Base-by-base conservation (phyloP, 2,797 vertebrate genomes). In the Tokudaia tokunoshimensis region DNA sequence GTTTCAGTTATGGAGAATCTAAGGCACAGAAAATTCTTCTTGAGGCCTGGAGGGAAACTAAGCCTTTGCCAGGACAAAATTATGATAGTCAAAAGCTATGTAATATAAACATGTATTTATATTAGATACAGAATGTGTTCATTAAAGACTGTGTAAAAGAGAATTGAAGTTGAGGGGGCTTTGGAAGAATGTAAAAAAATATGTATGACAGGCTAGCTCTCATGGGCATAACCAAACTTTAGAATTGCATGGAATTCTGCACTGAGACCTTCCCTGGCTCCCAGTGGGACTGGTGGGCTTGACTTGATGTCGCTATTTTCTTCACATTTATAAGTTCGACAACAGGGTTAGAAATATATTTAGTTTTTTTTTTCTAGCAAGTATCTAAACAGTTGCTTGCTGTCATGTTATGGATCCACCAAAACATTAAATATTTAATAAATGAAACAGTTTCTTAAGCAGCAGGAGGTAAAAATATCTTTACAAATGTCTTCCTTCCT, bases 381-480 rank as follows among this genome's bases (percentile, higher is more conserved):
- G 37, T 67, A 44, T 96, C 67, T 47, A 91, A 94, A 57, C 3
- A 65, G 22, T 95, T 91, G 59, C 65, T 88, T 92, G 37, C 50
- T 96, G 55, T 91, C 91, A 79, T 93, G 1, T 67, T 93, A 44
- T 79, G 6, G 63, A 2, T 89, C 13, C 74, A 94, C 90, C 31
- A 80, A 19, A 52, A 2, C 52, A 52, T 52, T 13, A 90, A 72
- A 82, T 94, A 78, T 89, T 96, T 94, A 96, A 91, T 89, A 95
- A 92, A 92, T 81, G 83, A 95, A 97, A 82, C 74, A 92, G 41
- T 91, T 97, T 92, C 70, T 74, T 95, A 83, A 96, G 76, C 52
- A 95, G 79, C 52, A 95, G 79, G 29, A 89, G 9, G 84, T 26
- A 29, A 89, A 92, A 94, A 86, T 91, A 63, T 89, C 79, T 95